A percentile compares a stretch with the other conserved stretches of the same genome.
These are phyloP conservation scores for Deroplatys truncata DNA, from an alignment of 2,888 invertebrate species.

Conservation along the genomic window DNA sequence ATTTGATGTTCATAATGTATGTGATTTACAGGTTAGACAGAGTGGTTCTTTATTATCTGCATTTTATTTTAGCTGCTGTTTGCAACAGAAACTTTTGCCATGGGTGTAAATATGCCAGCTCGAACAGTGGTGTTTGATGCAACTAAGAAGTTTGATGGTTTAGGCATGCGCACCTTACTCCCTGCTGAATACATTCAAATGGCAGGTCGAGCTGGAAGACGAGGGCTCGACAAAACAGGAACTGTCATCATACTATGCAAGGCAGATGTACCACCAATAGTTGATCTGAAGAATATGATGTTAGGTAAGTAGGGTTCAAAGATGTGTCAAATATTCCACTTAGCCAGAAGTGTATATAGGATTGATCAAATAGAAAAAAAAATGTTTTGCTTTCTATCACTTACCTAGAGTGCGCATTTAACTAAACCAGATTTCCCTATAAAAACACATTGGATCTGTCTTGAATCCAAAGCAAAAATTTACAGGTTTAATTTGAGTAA, in stretches of 20 bases:
- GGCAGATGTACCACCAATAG: slow-evolving; percentile 65
- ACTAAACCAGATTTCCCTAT: not conserved
- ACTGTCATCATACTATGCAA: slow-evolving; percentile 93
- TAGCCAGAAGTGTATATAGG: not conserved
- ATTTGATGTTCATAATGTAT: no score
- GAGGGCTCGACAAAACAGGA: slow-evolving; percentile 90
- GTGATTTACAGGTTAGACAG: no score
- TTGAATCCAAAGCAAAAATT: not conserved
- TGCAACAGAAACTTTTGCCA: slow-evolving; percentile 99
- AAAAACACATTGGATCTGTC: not conserved
- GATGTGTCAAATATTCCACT: not conserved
- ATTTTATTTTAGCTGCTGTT: slow-evolving; percentile 73
- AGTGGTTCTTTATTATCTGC: not conserved
- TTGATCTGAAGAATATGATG: slow-evolving; percentile 81
- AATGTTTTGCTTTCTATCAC: not conserved
- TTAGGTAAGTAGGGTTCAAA: slow-evolving; percentile 46
- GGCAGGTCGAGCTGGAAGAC: slow-evolving; percentile 94
- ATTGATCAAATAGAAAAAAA: no score
- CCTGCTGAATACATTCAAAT: slow-evolving; percentile 98
- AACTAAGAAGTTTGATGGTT: slow-evolving; percentile 86
- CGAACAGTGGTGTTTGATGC: slow-evolving; percentile 96
- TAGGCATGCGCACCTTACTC: slow-evolving; percentile 65
- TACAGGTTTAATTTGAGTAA: not conserved
- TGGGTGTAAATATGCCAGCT: slow-evolving; percentile 99
- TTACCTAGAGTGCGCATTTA: no score